phyloP scores from a whole-genome alignment of 35 echinoderm and acorn worm species.

The Lytechinus variegatus region DNA sequence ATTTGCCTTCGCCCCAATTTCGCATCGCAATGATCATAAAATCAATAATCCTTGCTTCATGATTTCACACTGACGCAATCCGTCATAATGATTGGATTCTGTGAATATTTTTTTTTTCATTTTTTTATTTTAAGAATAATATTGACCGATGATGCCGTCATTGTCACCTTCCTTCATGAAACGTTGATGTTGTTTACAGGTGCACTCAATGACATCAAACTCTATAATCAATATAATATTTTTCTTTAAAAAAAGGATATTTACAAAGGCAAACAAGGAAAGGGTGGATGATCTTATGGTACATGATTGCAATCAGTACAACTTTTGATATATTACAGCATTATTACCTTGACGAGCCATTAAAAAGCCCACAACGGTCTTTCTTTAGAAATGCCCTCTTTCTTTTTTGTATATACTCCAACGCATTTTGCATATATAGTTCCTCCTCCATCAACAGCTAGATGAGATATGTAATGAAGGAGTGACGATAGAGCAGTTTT shows the following conservation, averaged over 20 bases:
- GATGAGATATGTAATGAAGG: neutral
- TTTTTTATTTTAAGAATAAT: neutral
- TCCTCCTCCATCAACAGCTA: neutral
- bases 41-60: conserved; percentile 19
- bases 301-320: neutral
- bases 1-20: conserved; percentile 17
- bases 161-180: neutral
- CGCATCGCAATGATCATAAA: neutral
- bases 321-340: neutral
- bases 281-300: neutral
- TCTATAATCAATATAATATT: neutral
- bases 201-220: neutral
- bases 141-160: neutral
- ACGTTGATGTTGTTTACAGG: neutral
- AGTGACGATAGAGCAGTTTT: neutral
- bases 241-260: neutral
- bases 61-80: neutral
- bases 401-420: neutral
- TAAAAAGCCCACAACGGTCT: neutral
- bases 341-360: neutral
- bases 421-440: neutral
- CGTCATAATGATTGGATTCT: neutral
- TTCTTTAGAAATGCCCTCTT: neutral
- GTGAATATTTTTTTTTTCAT: neutral
- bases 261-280: neutral